These are phyloP conservation scores for Eolophus roseicapilla DNA, from an alignment of 2,113 vertebrate species.

Conservation along the genomic window DNA sequence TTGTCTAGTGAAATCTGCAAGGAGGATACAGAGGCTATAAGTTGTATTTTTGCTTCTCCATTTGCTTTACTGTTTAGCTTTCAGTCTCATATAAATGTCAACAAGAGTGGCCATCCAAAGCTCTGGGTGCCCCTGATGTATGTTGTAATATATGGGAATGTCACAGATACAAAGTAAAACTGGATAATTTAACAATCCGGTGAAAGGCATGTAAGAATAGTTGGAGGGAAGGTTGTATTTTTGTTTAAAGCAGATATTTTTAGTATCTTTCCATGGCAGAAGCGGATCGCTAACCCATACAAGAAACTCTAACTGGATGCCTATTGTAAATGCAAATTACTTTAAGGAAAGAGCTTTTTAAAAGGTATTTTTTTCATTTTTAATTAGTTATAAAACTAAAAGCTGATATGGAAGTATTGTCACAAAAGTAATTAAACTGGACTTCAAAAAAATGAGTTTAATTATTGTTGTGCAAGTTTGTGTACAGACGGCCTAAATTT, in stretches of 20 bases:
- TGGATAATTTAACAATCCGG: background rate
- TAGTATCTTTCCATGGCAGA: background rate
- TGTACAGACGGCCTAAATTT: background rate
- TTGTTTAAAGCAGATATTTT: background rate
- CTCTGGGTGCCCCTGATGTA: background rate
- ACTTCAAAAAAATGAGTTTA: constrained; percentile 30
- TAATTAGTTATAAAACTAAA: constrained; percentile 22
- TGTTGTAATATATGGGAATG: background rate
- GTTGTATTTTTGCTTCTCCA: background rate
- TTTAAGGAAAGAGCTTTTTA: background rate
- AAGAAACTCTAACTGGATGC: background rate
- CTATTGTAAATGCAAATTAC: background rate
- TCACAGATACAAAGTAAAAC: background rate
- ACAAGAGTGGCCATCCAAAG: background rate
- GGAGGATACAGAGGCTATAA: background rate
- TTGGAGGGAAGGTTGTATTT: background rate
- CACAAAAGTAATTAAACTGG: constrained; percentile 29
- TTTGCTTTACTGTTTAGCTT: constrained; percentile 17
- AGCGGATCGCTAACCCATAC: background rate
- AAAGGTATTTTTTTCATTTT: constrained; percentile 17
- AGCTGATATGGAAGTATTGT: constrained; percentile 2
- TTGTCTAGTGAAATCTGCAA: background rate
- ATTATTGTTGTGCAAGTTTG: constrained; percentile 5
- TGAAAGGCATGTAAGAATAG: background rate
- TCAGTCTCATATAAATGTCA: background rate